phyloP scores from a whole-genome alignment of 2,797 vertebrate species.

The Clarias laeviceps region DNA sequence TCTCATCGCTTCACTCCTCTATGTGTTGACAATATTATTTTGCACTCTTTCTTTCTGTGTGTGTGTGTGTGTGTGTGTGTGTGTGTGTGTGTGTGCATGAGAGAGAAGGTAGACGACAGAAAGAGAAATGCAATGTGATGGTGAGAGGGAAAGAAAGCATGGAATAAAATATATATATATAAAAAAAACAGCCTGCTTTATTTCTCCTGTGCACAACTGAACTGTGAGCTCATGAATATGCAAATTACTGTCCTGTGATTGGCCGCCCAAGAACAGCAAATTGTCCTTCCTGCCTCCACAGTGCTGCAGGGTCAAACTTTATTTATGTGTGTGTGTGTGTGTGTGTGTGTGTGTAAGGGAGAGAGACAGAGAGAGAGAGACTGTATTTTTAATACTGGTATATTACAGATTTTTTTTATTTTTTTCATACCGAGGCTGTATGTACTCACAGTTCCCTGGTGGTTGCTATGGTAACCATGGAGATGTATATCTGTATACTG shows the following conservation, averaged over 20 bases:
- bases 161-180: neutral
- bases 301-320: neutral
- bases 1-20: neutral
- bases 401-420: neutral
- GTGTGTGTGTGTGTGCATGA: neutral
- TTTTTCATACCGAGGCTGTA: neutral
- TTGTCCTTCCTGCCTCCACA: slow-evolving; percentile 8
- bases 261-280: neutral
- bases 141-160: neutral
- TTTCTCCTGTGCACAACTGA: neutral
- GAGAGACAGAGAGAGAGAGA: too few relatives aligned
- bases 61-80: slow-evolving; percentile 7
- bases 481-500: neutral
- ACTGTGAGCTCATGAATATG: neutral
- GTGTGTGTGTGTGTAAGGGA: neutral
- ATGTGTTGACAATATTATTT: neutral
- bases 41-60: neutral
- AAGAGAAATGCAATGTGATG: neutral
- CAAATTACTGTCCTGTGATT: neutral
- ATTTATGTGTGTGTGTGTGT: neutral
- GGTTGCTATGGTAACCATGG: slow-evolving; percentile 6
- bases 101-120: neutral
- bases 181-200: neutral
- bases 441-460: neutral
- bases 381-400: neutral